These are phyloP conservation scores for Drosophila trapezifrons DNA, from an alignment of 1,140 invertebrate genomes.

Conservation along the genomic window DNA sequence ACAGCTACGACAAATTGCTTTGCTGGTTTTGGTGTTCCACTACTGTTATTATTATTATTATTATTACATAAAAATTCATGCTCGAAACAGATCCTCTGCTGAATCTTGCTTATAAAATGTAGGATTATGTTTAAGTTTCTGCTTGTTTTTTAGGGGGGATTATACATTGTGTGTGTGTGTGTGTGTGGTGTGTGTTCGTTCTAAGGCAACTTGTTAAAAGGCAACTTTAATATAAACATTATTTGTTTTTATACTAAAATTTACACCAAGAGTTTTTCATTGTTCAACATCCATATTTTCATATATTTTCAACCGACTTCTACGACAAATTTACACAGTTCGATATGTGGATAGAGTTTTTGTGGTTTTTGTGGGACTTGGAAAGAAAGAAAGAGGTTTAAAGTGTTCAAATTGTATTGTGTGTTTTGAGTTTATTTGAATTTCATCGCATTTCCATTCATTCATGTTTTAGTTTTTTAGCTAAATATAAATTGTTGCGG, in stretches of 20 bases:
- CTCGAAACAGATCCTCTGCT: conserved; percentile 7
- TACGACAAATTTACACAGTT: conserved; percentile 33
- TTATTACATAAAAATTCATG: conserved; percentile 42
- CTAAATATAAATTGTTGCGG: conserved; percentile 14
- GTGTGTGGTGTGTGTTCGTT: conserved; percentile 33
- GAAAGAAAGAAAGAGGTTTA: neutral
- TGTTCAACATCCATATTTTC: conserved; percentile 3
- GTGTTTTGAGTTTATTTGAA: conserved; percentile 30
- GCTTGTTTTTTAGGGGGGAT: conserved; percentile 27
- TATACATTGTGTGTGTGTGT: conserved; percentile 47
- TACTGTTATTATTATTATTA: neutral
- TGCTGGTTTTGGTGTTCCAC: conserved; percentile 15
- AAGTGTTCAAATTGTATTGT: neutral
- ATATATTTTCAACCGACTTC: neutral
- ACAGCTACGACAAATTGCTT: conserved; percentile 50
- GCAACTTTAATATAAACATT: conserved; percentile 77
- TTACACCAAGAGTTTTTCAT: conserved; percentile 33
- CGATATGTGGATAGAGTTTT: conserved; percentile 33
- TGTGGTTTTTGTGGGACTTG: neutral
- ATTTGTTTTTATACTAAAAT: conserved; percentile 59
- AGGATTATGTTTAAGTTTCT: conserved; percentile 40
- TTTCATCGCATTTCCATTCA: conserved; percentile 20
- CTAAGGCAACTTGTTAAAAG: conserved; percentile 79
- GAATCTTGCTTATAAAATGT: conserved; percentile 39
- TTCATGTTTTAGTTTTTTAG: no score